These are phyloP conservation scores for Setipinna tenuifilis DNA, from an alignment of 2,797 vertebrate genomes.

Conservation along the genomic window DNA sequence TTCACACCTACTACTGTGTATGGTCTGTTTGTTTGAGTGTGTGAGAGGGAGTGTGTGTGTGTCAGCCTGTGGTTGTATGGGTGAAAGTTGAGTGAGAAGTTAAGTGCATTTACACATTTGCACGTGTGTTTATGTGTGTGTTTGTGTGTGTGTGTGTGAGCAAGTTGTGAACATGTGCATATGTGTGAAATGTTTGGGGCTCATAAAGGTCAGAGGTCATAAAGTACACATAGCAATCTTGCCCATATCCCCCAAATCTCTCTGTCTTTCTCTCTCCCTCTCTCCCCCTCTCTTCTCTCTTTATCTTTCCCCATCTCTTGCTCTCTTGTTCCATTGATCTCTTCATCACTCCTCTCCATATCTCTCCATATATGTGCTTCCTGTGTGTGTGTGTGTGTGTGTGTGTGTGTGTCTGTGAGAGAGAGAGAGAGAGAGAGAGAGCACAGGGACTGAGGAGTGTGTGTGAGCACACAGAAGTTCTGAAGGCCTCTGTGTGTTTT, in stretches of 20 bases:
- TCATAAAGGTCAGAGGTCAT: neutral
- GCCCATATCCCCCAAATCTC: neutral
- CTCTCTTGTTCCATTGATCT: no score
- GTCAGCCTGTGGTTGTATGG: conserved; percentile 49
- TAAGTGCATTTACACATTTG: conserved; percentile 7
- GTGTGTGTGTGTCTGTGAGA: no score
- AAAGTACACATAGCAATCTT: neutral
- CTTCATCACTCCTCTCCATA: no score
- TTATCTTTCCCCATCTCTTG: no score
- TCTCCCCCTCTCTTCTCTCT: neutral
- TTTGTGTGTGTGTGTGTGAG: neutral
- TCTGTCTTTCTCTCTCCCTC: neutral
- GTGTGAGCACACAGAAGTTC: no score
- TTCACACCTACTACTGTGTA: neutral
- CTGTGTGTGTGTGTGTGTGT: no score
- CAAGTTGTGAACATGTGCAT: conserved; percentile 61
- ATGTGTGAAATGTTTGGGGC: conserved; percentile 35
- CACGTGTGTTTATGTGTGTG: neutral
- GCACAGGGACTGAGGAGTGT: no score
- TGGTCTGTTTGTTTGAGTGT: neutral
- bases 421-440: no score
- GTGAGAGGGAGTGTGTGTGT: neutral
- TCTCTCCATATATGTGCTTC: neutral
- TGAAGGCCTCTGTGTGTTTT: no score
- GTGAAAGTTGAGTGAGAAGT: neutral